Evolutionary conservation across 2,888 invertebrate species (phyloP), one percentile per base, ranked within the genome.

Genomic region (Drosophila diplacantha): DNA sequence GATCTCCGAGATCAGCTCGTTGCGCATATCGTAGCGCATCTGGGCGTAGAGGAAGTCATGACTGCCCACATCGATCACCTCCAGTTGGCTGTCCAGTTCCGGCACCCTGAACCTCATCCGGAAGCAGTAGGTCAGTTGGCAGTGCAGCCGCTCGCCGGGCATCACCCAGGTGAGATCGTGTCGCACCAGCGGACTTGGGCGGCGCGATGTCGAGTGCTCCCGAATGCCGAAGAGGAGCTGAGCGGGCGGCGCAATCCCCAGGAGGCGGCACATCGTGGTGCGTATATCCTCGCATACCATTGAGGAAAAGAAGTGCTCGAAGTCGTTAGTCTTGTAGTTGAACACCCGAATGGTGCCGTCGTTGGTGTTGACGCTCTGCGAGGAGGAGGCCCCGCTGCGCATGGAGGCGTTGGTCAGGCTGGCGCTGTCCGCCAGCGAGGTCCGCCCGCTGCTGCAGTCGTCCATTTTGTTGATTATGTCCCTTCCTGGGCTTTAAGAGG

Each of bases 1-100:
- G 63, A 95, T 92, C 85, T 95, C 95, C 8, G 93, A 91, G 69
- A 97, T 93, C 84, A 92, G 92, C 83, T 93, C 94, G 56, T 93
- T 92, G 62, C 95, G 90, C 44, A 96, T 93, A 90, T 96, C 96
- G 84, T 91, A 90, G 31, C 95, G 90, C 43, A 93, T 94, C 92
- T 96, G 96, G 87, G 93, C 92, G 85, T 95, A 97, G 85, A 93
- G 93, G 87, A 96, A 96, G 81, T 95, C 93, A 85, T 94, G 96
- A 1, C 96, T 93, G 55, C 91, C 91, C 47, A 90, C 88, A 88
- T 96, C 96, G 50, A 94, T 88, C 59, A 74, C 73, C 16, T 82
- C 72, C 37, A 88, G 73, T 44, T 83, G 84, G 0, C 76, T 73
- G 50, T 85, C 83, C 68, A 87, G 49, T 7, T 86, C 84, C 3